Evolutionary conservation across 2,888 invertebrate genomes (phyloP).

Genomic region (Cantharis rustica): DNA sequence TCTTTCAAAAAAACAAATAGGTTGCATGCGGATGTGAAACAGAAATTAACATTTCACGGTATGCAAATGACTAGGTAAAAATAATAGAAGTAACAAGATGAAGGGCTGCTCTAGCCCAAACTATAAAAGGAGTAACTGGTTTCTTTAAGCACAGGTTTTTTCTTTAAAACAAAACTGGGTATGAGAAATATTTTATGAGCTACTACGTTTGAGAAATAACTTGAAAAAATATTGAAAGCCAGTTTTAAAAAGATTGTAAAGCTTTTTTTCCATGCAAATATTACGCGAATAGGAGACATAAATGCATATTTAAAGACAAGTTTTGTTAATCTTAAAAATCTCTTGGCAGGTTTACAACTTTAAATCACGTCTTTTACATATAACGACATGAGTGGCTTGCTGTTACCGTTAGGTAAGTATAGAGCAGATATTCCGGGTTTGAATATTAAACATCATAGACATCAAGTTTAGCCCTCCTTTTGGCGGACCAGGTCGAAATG

Average conservation of each 20-base stretch:
- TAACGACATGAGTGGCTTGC: neutral
- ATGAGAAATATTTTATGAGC: slow-evolving; percentile 24
- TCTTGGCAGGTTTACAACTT: neutral
- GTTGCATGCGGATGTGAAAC: slow-evolving; percentile 43
- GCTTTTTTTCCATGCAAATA: neutral
- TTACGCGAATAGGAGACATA: neutral
- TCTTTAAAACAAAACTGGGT: slow-evolving; percentile 29
- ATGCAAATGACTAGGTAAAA: slow-evolving; percentile 47
- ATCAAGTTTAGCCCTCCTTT: neutral
- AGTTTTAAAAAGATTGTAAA: neutral
- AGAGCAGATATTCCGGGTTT: neutral
- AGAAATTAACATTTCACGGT: slow-evolving; percentile 47
- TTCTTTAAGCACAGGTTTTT: slow-evolving; percentile 36
- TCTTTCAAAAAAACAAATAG: slow-evolving; percentile 41
- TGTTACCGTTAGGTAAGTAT: neutral
- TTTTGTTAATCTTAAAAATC: neutral
- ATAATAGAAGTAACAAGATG: slow-evolving; percentile 41
- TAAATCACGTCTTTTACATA: neutral
- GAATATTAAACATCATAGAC: neutral
- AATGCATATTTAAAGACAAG: neutral
- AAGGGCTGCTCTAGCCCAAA: slow-evolving; percentile 30
- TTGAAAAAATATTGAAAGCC: neutral
- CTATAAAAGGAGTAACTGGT: slow-evolving; percentile 35
- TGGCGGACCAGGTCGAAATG: no score
- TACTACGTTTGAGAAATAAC: neutral